These are phyloP conservation scores for Platorchestia sp. DNA, from an alignment of 1,140 invertebrate species.

Conservation along the genomic window DNA sequence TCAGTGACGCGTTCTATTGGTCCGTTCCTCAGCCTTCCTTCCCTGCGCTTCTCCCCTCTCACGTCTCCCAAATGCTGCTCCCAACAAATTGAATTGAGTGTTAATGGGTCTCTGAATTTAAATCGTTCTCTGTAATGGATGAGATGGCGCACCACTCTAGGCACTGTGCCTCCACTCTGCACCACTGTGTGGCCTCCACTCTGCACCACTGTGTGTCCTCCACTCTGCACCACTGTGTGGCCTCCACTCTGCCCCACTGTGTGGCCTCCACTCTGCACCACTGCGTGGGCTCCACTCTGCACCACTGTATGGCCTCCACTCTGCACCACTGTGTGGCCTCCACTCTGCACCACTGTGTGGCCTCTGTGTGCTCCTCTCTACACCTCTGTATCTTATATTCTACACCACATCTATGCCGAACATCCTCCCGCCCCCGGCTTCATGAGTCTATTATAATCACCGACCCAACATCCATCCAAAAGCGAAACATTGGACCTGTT, in stretches of 20 bases:
- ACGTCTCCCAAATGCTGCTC: constrained; percentile 15
- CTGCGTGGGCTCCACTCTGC: too few species aligned
- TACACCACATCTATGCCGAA: too few species aligned
- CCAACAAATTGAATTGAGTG: constrained; percentile 15
- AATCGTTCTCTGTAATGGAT: constrained; percentile 20
- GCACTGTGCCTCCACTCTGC: constrained; percentile 12
- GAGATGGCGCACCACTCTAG: background rate
- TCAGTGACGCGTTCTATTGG: background rate
- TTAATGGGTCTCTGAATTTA: constrained; percentile 20
- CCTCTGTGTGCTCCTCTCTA: too few species aligned
- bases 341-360: too few species aligned
- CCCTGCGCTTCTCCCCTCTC: background rate
- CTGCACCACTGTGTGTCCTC: background rate
- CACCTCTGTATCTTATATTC: too few species aligned
- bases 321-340: too few species aligned
- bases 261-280: background rate
- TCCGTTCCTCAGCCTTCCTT: background rate
- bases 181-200: background rate
- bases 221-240: background rate
- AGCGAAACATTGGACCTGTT: too few species aligned
- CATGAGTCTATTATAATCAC: too few species aligned
- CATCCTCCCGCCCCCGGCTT: too few species aligned
- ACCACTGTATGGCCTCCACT: too few species aligned
- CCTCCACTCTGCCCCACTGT: background rate
- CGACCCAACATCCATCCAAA: too few species aligned